These are phyloP conservation scores for Papilio dardanus DNA, from an alignment of 1,140 invertebrate species.

Conservation along the genomic window DNA sequence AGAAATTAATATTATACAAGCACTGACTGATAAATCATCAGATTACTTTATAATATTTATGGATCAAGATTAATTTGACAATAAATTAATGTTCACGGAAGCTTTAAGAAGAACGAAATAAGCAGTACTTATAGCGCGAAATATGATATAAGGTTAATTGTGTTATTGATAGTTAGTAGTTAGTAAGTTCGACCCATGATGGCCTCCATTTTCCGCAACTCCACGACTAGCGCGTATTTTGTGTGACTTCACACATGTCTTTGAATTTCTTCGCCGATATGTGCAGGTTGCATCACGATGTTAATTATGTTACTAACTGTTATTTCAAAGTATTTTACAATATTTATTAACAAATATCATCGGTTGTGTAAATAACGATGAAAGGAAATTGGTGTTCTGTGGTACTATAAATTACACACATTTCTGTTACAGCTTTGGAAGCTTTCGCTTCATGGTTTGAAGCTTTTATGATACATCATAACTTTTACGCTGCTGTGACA, in stretches of 20 bases:
- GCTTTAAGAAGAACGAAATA: too few species aligned
- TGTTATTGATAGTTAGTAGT: too few species aligned
- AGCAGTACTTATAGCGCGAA: background rate
- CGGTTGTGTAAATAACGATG: constrained; percentile 18
- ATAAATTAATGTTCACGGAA: too few species aligned
- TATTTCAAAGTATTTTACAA: background rate
- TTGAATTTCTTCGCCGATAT: too few species aligned
- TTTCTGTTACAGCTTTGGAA: constrained; percentile 30
- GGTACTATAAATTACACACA: constrained; percentile 35
- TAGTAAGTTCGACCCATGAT: too few species aligned
- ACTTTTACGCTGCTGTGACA: constrained; percentile 30
- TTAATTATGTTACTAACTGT: background rate
- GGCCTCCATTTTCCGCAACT: too few species aligned
- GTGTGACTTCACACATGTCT: too few species aligned
- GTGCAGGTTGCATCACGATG: too few species aligned
- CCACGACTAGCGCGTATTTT: too few species aligned
- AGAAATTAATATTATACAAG: background rate
- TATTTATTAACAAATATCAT: constrained; percentile 21
- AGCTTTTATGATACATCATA: constrained; percentile 37
- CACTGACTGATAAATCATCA: background rate
- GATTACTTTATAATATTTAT: too few species aligned
- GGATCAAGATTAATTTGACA: too few species aligned
- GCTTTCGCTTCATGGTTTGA: constrained; percentile 35
- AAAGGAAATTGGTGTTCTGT: constrained; percentile 34
- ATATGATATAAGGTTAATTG: background rate